These are phyloP conservation scores for Abscondita cerata DNA, from an alignment of 2,888 invertebrate species.

Conservation along the genomic window DNA sequence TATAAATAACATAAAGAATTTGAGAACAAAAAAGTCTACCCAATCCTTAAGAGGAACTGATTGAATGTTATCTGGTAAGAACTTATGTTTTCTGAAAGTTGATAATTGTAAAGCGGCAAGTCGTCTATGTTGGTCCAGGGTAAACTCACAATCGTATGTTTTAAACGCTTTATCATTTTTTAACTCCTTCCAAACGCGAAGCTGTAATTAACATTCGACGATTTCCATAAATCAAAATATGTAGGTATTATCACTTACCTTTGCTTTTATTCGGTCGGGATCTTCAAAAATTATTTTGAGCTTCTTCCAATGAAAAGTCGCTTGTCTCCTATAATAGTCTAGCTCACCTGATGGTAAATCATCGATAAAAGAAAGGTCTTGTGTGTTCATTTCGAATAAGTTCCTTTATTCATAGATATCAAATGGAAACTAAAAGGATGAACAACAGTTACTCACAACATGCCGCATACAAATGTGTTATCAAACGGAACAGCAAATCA, in stretches of 20 bases:
- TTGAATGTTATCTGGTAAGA: conserved; percentile 68
- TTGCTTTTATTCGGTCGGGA: conserved; percentile 71
- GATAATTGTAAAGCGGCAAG: conserved; percentile 72
- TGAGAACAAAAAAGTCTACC: not conserved
- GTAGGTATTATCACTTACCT: conserved; percentile 70
- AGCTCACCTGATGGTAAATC: conserved; percentile 79
- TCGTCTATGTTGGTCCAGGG: conserved; percentile 77
- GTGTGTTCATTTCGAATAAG: not conserved
- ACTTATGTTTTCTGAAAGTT: conserved; percentile 70
- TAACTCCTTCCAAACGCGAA: conserved; percentile 78
- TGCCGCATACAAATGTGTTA: too few species aligned
- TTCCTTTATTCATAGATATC: not conserved
- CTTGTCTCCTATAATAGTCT: conserved; percentile 77
- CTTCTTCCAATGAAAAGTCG: conserved; percentile 87
- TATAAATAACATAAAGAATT: not conserved
- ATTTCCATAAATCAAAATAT: not conserved
- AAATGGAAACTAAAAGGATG: not conserved
- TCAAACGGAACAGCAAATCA: not conserved
- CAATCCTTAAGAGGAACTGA: conserved; percentile 33
- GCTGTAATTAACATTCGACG: conserved; percentile 58
- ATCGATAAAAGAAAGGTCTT: conserved; percentile 63
- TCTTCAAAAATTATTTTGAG: conserved; percentile 82
- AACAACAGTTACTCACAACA: not conserved
- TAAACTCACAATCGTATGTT: conserved; percentile 66
- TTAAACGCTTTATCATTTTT: conserved; percentile 82